A percentile compares a stretch with the other conserved stretches of the same genome.
Conservation (phyloP, 2,113 vertebrate genomes). For the Vulpes lagopus region DNA sequence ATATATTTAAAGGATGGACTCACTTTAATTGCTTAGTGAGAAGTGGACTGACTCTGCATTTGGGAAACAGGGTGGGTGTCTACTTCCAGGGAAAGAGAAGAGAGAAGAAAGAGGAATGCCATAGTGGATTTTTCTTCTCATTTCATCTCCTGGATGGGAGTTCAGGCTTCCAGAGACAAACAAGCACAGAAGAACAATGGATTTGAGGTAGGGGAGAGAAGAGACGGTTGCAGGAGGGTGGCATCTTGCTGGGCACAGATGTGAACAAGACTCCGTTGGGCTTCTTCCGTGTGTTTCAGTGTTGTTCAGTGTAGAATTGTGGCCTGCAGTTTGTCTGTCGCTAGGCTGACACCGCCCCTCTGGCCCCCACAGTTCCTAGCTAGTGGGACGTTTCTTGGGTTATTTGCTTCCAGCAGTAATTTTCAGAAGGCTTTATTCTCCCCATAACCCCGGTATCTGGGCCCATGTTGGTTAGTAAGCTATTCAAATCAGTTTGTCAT, state of each 20-base stretch:
- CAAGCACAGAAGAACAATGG: neutral
- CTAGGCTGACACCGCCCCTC: neutral
- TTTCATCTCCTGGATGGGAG: neutral
- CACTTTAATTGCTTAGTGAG: neutral
- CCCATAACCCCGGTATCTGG: neutral
- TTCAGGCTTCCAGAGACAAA: neutral
- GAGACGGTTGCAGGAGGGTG: no score
- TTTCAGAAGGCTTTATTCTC: neutral
- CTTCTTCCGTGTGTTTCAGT: neutral
- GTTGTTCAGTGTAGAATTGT: neutral
- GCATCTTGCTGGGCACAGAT: neutral
- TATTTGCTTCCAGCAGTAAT: neutral
- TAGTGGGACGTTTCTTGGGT: constrained; percentile 29
- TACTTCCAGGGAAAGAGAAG: neutral
- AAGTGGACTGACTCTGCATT: neutral
- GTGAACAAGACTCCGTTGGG: neutral
- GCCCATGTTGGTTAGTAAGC: neutral
- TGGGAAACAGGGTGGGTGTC: neutral
- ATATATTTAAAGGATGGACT: neutral
- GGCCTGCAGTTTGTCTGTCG: neutral
- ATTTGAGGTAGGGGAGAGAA: neutral
- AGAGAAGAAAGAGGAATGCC: neutral
- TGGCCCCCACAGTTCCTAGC: neutral
- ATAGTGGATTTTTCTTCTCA: neutral
- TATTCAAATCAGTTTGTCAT: neutral